Evolutionary conservation across 64 coral and sea anemone genomes (phyloP).

Genomic region (Orbicella faveolata): DNA sequence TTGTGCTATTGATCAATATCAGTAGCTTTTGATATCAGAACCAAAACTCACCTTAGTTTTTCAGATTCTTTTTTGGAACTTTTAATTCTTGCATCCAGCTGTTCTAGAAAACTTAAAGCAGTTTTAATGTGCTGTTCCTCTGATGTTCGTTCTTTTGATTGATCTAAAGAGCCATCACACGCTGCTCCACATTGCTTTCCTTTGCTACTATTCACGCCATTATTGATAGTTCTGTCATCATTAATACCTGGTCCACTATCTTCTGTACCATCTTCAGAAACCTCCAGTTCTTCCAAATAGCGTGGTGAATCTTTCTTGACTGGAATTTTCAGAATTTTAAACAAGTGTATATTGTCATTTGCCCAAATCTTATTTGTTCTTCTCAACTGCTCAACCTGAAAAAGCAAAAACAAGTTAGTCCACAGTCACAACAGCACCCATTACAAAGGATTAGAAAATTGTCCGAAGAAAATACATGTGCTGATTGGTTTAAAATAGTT

Average conservation of each 20-base stretch:
- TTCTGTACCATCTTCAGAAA: conserved; percentile 36
- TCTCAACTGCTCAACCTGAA: conserved; percentile 69
- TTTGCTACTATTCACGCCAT: background rate
- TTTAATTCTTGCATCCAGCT: conserved; percentile 69
- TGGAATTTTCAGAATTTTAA: conserved; percentile 73
- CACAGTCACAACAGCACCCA: background rate
- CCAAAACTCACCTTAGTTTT: conserved; percentile 59
- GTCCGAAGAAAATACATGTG: too few relatives aligned
- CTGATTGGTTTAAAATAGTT: too few relatives aligned
- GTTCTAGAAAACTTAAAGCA: conserved; percentile 31
- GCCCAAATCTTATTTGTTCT: conserved; percentile 78
- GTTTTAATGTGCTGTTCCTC: background rate
- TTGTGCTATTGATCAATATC: background rate
- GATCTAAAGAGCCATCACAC: background rate
- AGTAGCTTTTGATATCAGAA: background rate
- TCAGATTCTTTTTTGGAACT: conserved; percentile 46
- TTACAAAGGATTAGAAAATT: too few relatives aligned
- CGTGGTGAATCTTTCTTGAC: conserved; percentile 29
- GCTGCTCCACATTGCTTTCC: background rate
- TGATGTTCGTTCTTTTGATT: background rate
- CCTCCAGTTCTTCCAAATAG: conserved; percentile 7
- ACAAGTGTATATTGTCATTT: conserved; percentile 79
- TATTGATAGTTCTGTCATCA: background rate
- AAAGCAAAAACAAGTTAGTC: background rate
- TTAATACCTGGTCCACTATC: background rate